phyloP scores from a whole-genome alignment of 2,797 vertebrate species.

The Urosaurus nigricauda region DNA sequence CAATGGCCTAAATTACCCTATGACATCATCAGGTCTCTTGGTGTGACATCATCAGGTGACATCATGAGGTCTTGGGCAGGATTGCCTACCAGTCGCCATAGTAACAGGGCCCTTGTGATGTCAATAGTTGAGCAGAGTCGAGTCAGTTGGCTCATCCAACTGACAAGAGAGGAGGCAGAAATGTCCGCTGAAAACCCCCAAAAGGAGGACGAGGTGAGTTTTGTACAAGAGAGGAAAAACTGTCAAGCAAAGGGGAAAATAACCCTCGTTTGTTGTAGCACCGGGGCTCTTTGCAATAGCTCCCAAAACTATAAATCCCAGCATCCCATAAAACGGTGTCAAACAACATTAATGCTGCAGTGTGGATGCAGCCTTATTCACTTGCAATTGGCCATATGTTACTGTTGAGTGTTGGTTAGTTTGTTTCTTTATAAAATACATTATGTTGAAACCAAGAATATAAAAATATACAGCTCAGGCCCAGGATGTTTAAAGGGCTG shows the following conservation, averaged over 20 bases:
- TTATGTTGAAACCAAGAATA: too few species aligned
- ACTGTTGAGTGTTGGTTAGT: too few species aligned
- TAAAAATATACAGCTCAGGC: too few species aligned
- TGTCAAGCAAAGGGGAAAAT: not conserved
- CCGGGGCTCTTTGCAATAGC: too few species aligned
- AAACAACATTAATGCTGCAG: too few species aligned
- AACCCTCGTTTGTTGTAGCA: not conserved
- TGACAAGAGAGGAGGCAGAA: not conserved
- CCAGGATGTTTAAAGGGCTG: too few species aligned
- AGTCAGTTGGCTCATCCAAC: not conserved
- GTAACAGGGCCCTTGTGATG: not conserved
- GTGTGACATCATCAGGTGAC: not conserved
- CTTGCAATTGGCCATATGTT: too few species aligned
- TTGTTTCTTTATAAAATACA: too few species aligned
- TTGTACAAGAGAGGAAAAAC: not conserved
- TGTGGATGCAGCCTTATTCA: too few species aligned
- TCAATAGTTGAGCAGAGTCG: not conserved
- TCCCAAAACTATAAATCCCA: too few species aligned
- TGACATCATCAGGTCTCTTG: not conserved
- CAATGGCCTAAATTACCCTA: not conserved
- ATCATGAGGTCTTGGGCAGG: not conserved
- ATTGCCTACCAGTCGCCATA: not conserved
- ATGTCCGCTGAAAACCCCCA: not conserved
- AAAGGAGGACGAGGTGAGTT: not conserved
- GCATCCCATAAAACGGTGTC: too few species aligned